Evolutionary conservation across 2,113 vertebrate species (phyloP).

Genomic region (Sapayoa aenigma): DNA sequence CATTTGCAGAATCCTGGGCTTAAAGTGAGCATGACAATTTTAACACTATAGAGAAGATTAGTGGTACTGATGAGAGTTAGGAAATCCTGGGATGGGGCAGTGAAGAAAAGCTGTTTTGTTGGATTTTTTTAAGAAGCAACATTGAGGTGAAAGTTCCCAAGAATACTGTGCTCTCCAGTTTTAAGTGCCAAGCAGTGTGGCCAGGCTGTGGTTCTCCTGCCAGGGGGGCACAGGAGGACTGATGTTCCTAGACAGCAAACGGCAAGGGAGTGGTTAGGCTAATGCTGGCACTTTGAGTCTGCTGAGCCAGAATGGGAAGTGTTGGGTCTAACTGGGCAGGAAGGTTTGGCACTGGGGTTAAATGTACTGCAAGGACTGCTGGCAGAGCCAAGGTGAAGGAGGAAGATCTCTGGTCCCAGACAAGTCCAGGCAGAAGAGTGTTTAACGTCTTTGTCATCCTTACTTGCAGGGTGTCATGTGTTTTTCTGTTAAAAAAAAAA

Average conservation of each 20-base stretch:
- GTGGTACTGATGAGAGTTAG: neutral
- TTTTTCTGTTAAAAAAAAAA: neutral
- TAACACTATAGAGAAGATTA: neutral
- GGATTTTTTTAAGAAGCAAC: neutral
- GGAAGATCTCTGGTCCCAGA: neutral
- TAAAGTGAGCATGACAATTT: neutral
- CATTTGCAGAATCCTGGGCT: neutral
- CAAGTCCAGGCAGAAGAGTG: neutral
- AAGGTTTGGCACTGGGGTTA: neutral
- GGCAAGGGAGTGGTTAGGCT: neutral
- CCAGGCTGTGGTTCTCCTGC: neutral
- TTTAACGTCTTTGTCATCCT: neutral
- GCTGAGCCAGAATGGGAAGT: neutral
- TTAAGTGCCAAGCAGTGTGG: neutral
- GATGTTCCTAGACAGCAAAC: conserved; percentile 30
- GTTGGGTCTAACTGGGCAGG: neutral
- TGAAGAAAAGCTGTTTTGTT: neutral
- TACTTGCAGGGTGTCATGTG: neutral
- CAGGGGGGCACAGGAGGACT: neutral
- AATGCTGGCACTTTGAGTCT: neutral
- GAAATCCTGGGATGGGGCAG: neutral
- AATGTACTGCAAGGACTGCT: neutral
- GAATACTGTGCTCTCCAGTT: neutral
- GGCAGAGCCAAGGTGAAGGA: neutral
- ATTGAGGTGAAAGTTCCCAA: neutral